Evolutionary conservation across 2,888 invertebrate species (phyloP), one percentile per base, ranked within the genome.

Genomic region (Tetrapedia diversipes): DNA sequence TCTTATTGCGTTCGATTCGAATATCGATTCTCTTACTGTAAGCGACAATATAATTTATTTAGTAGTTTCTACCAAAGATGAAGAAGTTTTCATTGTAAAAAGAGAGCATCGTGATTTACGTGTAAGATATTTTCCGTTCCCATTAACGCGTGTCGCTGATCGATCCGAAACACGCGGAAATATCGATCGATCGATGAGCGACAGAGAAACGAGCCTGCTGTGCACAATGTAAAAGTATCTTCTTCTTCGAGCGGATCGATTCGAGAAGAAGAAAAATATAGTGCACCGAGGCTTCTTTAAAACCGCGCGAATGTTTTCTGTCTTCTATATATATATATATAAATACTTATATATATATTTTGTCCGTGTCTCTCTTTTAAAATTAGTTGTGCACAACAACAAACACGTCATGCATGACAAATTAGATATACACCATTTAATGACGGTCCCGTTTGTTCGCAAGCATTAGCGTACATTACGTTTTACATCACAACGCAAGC

Each of bases 11-110:
- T 41, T 72, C 70, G 59, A 76, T 63, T 47, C 57, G 56, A 69
- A 61, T 56, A 37, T 43, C 78, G 80, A 83, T 77, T 81, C 67
- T 81, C 67, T 79, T 84, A 84, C 66, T 80, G 71, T 87, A 88
- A 88, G 86, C 83, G 86, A 89, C 86, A 82, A 89, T 90, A 90
- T 64, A 64, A 64, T 91, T 91, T 91, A 90, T 90, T 90, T 90
- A 87, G 89, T 90, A 91, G 90, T 89, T 89, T 88, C 86, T 91
- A 91, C 91, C 91, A 91, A 91, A 91, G 91, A 91, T 70, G 80
- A 87, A 85, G 82, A 82, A 76, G 86, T 71, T 88, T 87, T 84
- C 85, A 86, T 84, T 89, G 88, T 89, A 88, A 86, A 87, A 76
- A 85, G 32, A 59, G 49, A 61, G 47, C 81, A 71, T 80, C 77